A percentile compares a stretch with the other conserved stretches of the same genome.
These are phyloP conservation scores for Drosophila murphyi DNA, from an alignment of 1,140 invertebrate genomes.

Conservation along the genomic window DNA sequence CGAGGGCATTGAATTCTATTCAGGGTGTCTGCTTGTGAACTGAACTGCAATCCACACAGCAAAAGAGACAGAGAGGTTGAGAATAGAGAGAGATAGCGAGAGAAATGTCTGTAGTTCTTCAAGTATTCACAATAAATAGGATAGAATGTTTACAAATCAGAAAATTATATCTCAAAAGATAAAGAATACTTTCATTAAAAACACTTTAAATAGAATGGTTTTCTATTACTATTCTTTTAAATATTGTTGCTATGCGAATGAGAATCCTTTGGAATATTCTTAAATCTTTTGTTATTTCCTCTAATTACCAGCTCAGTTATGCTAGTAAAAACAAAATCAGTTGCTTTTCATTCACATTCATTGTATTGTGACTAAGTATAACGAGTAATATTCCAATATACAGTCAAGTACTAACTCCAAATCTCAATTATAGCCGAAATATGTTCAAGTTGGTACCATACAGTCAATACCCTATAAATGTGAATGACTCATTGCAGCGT, in stretches of 20 bases:
- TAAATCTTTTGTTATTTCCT: too few species aligned
- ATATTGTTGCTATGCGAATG: too few species aligned
- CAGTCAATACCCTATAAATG: not conserved
- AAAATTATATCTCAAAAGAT: too few species aligned
- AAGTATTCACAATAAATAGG: not conserved
- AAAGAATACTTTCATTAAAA: too few species aligned
- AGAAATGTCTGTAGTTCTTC: not conserved
- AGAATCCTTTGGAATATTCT: too few species aligned
- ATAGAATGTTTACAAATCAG: too few species aligned
- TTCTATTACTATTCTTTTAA: too few species aligned
- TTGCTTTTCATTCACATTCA: not conserved
- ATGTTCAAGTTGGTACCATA: not conserved
- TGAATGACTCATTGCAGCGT: not conserved
- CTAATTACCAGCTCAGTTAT: too few species aligned
- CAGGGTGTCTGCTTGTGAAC: constrained; percentile 9
- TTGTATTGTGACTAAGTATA: too few species aligned
- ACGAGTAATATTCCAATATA: too few species aligned
- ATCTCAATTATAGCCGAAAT: not conserved
- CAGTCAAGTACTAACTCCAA: not conserved
- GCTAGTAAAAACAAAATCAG: too few species aligned
- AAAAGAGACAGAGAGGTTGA: not conserved
- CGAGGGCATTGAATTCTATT: constrained; percentile 31
- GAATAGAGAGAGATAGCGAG: not conserved
- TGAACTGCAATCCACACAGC: constrained; percentile 23
- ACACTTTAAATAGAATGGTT: too few species aligned